Conservation (phyloP, 2,113 vertebrate genomes). For the Brachyistius frenatus region DNA sequence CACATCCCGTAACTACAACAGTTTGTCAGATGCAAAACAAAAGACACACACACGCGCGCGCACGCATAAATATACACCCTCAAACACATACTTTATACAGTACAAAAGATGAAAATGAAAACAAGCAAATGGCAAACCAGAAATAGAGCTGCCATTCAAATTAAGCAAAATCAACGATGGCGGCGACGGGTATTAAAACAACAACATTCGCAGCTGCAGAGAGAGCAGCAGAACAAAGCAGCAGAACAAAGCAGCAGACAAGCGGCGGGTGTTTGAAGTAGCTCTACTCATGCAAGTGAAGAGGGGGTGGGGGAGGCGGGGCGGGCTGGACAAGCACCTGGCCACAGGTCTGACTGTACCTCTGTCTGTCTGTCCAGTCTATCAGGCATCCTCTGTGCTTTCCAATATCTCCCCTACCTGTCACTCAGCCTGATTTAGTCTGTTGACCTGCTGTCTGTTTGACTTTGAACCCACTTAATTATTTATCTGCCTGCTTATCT, state of each 20-base stretch:
- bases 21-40: conserved; percentile 44
- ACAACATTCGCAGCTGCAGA: conserved; percentile 66
- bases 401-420: conserved; percentile 31
- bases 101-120: conserved; percentile 63
- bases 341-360: conserved; percentile 36
- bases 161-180: conserved; percentile 65
- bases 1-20: conserved; percentile 16
- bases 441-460: conserved; percentile 45
- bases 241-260: conserved; percentile 67
- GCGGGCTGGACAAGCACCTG: conserved; percentile 62
- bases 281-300: conserved; percentile 78
- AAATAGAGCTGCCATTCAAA: conserved; percentile 58
- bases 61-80: conserved; percentile 27
- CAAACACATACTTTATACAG: conserved; percentile 17
- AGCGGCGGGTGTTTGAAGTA: conserved; percentile 68
- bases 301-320: conserved; percentile 62
- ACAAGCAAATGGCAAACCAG: conserved; percentile 53
- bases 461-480: conserved; percentile 52
- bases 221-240: conserved; percentile 66
- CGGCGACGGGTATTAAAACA: conserved; percentile 66
- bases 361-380: conserved; percentile 13
- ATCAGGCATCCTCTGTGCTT: conserved; percentile 22
- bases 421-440: conserved; percentile 37
- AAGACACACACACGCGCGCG: not conserved
- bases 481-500: conserved; percentile 53